Evolutionary conservation across 1,140 invertebrate species (phyloP).

Genomic region (Tachypleus tridentatus): DNA sequence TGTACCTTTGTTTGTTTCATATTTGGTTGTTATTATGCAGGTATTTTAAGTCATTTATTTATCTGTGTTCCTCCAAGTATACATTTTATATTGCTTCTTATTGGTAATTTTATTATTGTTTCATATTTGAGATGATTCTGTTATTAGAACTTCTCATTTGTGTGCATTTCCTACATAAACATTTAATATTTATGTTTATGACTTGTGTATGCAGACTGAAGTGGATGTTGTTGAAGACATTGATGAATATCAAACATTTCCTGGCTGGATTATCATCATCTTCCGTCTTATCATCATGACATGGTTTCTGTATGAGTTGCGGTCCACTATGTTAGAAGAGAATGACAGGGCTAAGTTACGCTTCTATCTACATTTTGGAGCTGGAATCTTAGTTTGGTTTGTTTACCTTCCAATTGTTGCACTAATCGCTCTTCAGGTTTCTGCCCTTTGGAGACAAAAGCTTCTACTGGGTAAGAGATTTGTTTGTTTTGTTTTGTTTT

Average conservation of each 20-base stretch:
- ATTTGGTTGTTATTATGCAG: too few species aligned
- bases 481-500: conserved; percentile 10
- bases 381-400: conserved; percentile 95
- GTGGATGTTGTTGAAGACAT: conserved; percentile 92
- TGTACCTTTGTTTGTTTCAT: too few species aligned
- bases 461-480: conserved; percentile 76
- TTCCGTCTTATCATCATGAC: conserved; percentile 80
- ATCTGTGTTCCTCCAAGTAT: too few species aligned
- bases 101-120: too few species aligned
- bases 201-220: conserved; percentile 67
- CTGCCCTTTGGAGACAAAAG: conserved; percentile 89
- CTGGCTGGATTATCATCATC: conserved; percentile 81
- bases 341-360: conserved; percentile 80
- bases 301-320: conserved; percentile 88
- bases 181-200: too few species aligned
- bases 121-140: too few species aligned
- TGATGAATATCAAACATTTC: conserved; percentile 94
- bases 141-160: too few species aligned
- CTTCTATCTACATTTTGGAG: conserved; percentile 91
- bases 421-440: conserved; percentile 82
- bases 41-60: too few species aligned
- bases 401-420: conserved; percentile 91
- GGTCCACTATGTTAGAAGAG: conserved; percentile 81
- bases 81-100: too few species aligned
- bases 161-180: background rate